phyloP scores from a whole-genome alignment of 1,140 invertebrate genomes.

The Vollenhovia emeryi region DNA sequence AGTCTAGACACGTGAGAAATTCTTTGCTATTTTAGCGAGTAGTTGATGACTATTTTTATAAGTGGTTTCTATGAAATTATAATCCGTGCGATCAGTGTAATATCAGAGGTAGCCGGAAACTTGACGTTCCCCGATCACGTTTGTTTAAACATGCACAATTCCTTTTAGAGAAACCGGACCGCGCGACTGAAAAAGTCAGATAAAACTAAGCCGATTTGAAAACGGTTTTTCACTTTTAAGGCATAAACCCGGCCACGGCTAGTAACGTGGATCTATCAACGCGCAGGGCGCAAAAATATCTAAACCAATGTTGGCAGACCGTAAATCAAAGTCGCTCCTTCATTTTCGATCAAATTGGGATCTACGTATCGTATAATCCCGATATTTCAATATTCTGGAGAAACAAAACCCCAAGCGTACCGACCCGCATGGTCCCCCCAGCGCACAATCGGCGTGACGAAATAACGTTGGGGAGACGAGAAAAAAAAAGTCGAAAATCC shows the following conservation, averaged over 20 bases:
- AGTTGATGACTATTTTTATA: background rate
- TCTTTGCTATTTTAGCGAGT: background rate
- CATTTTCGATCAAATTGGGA: conserved; percentile 55
- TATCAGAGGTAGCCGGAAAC: background rate
- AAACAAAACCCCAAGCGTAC: conserved; percentile 12
- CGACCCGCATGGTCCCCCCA: background rate
- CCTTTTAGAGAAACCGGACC: background rate
- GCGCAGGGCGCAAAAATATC: conserved; percentile 12
- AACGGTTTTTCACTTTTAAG: conserved; percentile 39
- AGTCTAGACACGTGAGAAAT: background rate
- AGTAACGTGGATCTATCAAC: conserved; percentile 32
- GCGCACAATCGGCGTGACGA: conserved; percentile 21
- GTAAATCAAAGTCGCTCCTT: conserved; percentile 50
- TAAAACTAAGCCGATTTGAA: conserved; percentile 50
- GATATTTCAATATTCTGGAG: conserved; percentile 47
- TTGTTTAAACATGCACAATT: background rate
- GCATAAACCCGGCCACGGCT: background rate
- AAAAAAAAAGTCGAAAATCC: conserved; percentile 52
- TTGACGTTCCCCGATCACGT: background rate
- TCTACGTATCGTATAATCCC: conserved; percentile 46
- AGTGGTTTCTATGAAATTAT: background rate
- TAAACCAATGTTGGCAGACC: conserved; percentile 18
- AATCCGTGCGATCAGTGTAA: background rate
- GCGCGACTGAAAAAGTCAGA: conserved; percentile 49
- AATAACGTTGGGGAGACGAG: conserved; percentile 11